A percentile compares a stretch with the other conserved stretches of the same genome.
phyloP scores from a whole-genome alignment of 2,113 vertebrate genomes.

The Psilopogon haemacephalus region DNA sequence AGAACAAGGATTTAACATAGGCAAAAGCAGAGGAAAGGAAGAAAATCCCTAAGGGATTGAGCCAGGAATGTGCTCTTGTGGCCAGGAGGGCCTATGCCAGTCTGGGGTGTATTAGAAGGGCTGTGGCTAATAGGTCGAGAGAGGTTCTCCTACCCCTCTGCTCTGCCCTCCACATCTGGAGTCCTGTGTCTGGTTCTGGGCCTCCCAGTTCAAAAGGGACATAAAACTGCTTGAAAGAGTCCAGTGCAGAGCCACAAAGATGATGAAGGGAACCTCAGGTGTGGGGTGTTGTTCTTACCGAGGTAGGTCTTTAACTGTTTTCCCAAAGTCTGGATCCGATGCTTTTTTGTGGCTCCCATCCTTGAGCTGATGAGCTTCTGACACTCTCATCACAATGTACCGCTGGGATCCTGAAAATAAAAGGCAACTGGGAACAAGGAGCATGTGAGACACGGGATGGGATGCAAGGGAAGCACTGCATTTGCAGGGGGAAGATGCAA shows the following conservation, averaged over 20 bases:
- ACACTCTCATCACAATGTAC: slow-evolving; percentile 82
- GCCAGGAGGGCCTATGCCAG: no score
- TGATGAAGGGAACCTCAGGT: no score
- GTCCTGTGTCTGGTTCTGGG: no score
- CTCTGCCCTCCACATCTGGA: no score
- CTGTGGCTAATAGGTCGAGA: no score
- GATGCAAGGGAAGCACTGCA: fast-evolving
- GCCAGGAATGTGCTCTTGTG: no score
- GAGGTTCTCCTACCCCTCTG: no score
- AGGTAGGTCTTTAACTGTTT: slow-evolving; percentile 88
- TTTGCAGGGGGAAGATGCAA: neutral
- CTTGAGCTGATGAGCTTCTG: slow-evolving; percentile 86
- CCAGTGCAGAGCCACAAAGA: no score
- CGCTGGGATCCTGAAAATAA: slow-evolving; percentile 82
- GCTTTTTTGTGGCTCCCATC: slow-evolving; percentile 77
- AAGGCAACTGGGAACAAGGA: neutral
- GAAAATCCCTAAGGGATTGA: fast-evolving
- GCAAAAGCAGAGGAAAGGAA: neutral
- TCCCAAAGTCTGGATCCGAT: slow-evolving; percentile 85
- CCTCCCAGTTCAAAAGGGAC: no score
- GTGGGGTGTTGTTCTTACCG: slow-evolving; percentile 69
- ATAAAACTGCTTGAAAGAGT: no score
- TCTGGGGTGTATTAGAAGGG: no score
- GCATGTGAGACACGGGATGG: fast-evolving
- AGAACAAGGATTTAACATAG: neutral